phyloP scores from a whole-genome alignment of 2,113 vertebrate genomes.

The Cyprinodon variegatus region DNA sequence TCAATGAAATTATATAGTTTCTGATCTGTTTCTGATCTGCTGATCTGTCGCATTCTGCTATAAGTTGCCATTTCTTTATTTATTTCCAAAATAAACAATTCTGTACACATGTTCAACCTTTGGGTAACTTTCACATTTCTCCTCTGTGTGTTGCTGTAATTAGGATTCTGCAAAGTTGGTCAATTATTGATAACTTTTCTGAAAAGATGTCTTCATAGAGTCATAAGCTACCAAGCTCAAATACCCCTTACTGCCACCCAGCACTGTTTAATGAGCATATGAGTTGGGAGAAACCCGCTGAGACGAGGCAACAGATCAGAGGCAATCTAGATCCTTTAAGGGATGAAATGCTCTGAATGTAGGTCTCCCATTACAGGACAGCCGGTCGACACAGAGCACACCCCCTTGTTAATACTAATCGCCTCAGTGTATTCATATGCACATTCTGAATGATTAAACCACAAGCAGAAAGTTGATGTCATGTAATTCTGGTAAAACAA shows the following conservation, averaged over 20 bases:
- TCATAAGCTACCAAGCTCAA: constrained; percentile 1
- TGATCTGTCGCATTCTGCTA: neutral
- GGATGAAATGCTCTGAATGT: constrained; percentile 48
- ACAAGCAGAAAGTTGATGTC: constrained; percentile 12
- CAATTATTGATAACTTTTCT: constrained; percentile 26
- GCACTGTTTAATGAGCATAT: constrained; percentile 19
- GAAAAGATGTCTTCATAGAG: constrained; percentile 1
- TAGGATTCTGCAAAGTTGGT: constrained; percentile 4
- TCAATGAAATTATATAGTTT: neutral
- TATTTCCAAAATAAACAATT: neutral
- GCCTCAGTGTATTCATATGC: constrained; percentile 50
- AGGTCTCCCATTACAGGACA: constrained; percentile 31
- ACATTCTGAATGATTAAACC: constrained; percentile 45
- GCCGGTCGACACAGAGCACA: constrained; percentile 32
- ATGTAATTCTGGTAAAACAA: constrained; percentile 29
- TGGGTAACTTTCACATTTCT: neutral
- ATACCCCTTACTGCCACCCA: constrained; percentile 2
- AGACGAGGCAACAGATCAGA: constrained; percentile 29
- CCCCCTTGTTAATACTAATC: constrained; percentile 50
- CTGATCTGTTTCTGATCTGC: neutral
- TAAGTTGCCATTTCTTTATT: neutral
- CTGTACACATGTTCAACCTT: neutral
- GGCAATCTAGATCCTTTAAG: constrained; percentile 32
- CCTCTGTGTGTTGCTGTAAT: constrained; percentile 22
- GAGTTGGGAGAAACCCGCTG: constrained; percentile 3